Percentiles rank a stretch among this genome's conserved stretches.
These are phyloP conservation scores for Forbesichthys papilliferus DNA, from an alignment of 2,113 vertebrate species.

Conservation along the genomic window DNA sequence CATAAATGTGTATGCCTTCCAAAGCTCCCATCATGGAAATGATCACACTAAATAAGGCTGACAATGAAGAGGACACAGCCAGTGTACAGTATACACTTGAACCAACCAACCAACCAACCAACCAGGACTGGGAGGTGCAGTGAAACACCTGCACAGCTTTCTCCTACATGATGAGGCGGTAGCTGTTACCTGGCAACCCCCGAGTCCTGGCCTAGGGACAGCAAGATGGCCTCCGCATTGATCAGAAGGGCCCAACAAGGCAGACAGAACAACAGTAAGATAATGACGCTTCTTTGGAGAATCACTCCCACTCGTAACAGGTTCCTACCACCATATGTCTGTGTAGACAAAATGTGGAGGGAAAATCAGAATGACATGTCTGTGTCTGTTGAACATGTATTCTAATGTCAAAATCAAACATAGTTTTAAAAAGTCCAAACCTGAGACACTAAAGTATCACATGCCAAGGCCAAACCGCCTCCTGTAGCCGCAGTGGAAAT, in stretches of 20 bases:
- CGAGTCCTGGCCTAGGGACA: constrained; percentile 81
- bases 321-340: constrained; percentile 87
- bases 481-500: constrained; percentile 84
- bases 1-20: no score
- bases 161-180: background rate
- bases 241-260: constrained; percentile 91
- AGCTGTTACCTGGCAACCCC: constrained; percentile 82
- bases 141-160: background rate
- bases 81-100: no score
- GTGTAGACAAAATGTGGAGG: constrained; percentile 9
- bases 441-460: constrained; percentile 93
- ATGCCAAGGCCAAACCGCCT: constrained; percentile 83
- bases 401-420: background rate
- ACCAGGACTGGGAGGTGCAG: background rate
- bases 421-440: constrained; percentile 60
- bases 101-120: no score
- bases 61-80: no score
- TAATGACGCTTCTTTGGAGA: constrained; percentile 82
- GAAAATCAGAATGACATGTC: no score
- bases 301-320: constrained; percentile 86
- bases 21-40: no score
- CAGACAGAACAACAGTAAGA: constrained; percentile 87
- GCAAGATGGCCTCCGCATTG: constrained; percentile 82
- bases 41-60: no score
- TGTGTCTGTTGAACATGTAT: background rate